Base-by-base conservation (phyloP, 2,888 invertebrate genomes). In the Tinea semifulvella region DNA sequence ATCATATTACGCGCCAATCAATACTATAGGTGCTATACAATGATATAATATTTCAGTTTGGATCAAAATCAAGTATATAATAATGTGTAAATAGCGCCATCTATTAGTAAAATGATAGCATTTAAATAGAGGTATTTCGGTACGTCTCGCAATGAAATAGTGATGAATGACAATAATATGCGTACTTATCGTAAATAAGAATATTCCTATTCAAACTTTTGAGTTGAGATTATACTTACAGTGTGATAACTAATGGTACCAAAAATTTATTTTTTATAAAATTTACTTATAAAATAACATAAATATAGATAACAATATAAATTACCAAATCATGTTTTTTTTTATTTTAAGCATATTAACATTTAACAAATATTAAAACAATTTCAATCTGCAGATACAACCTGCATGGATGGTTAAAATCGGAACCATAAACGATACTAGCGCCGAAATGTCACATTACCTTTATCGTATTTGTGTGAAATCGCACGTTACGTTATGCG, bases 361-460 rank as follows among this genome's bases (percentile, higher is more conserved):
- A 22, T 22, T 5, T 7, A 6, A 6, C 6, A 6, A 26, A 2
- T 26, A 26, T 4, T 11, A 11, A 26, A 26, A 6, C 26, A 4
- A 6, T 6, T 13, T 31, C 7, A 31, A 31, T n/a, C 6, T 31
- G 2, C 13, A 11, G 31, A 14, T 2, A 14, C 13, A 31, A n/a
- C 14, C 7, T 31, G 13, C 31, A 7, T n/a, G 6, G 31, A 13
- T 14, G 2, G 13, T 31, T 31, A 11, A 14, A 31, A 31, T 31
- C 31, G 31, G 31, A 31, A 38, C 17, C 8, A 17, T 5, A 19
- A 55, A 35, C 42, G 38, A 49, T 14, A 46, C 47, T 47, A 49
- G 46, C 45, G 36, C 47, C 44, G 55, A 67, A 64, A 73, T 76
- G 76, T 76, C 68, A 68, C 56, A 60, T 64, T 66, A 60, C 53